Evolutionary conservation across 2,888 invertebrate genomes (phyloP).

Genomic region (Patella caerulea): DNA sequence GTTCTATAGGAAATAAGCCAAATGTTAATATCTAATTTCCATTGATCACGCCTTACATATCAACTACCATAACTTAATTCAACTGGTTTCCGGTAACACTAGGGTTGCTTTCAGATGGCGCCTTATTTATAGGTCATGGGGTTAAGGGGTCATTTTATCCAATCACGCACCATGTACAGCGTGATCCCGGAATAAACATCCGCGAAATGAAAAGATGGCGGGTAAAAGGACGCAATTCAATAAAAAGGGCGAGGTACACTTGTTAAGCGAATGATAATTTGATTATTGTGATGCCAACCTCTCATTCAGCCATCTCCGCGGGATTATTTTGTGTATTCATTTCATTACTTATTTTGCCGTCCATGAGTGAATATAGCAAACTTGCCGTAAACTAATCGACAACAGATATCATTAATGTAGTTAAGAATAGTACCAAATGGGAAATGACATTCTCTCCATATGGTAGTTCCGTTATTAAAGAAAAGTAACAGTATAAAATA

Average conservation of each 20-base stretch:
- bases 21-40: constrained; percentile 10
- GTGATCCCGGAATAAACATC: neutral
- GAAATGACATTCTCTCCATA: too few species aligned
- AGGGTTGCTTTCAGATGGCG: neutral
- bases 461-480: too few species aligned
- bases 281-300: neutral
- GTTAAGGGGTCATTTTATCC: neutral
- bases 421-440: too few species aligned
- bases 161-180: neutral
- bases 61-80: constrained; percentile 2
- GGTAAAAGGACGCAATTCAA: neutral
- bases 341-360: too few species aligned
- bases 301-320: neutral
- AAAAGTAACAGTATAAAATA: too few species aligned
- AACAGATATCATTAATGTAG: too few species aligned
- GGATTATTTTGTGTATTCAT: too few species aligned
- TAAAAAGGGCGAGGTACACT: neutral
- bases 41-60: constrained; percentile 7
- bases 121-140: neutral
- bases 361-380: too few species aligned
- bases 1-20: constrained; percentile 6
- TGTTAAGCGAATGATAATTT: constrained; percentile 8
- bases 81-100: constrained; percentile 1
- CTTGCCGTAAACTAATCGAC: too few species aligned
- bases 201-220: neutral